phyloP scores from a whole-genome alignment of 1,140 invertebrate species.

The Pogonognathellus flavescens region DNA sequence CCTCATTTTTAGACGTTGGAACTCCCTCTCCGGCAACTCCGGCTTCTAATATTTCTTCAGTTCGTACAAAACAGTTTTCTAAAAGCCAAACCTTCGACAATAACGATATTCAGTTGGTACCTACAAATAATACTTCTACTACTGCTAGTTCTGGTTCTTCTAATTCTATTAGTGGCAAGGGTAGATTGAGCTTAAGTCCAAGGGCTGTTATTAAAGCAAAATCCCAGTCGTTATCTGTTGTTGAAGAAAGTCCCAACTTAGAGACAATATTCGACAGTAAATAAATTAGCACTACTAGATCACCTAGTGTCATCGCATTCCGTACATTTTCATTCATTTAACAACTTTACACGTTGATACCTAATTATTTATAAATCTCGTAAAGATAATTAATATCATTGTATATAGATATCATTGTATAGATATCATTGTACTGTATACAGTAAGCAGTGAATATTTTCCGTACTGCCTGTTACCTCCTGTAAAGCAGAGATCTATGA shows the following conservation, averaged over 20 bases:
- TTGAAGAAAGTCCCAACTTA: conserved; percentile 55
- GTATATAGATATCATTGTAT: too few relatives aligned
- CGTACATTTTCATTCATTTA: too few relatives aligned
- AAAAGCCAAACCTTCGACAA: conserved; percentile 23
- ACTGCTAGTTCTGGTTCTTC: neutral
- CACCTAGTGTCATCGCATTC: too few relatives aligned
- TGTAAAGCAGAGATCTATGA: too few relatives aligned
- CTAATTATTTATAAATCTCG: too few relatives aligned
- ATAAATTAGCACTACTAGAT: neutral
- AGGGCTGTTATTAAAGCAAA: conserved; percentile 33
- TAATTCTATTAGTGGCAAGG: neutral
- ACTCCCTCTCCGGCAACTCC: too few relatives aligned
- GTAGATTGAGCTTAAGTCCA: conserved; percentile 49
- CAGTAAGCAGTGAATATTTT: too few relatives aligned
- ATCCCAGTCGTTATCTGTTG: conserved; percentile 53
- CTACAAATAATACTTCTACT: neutral
- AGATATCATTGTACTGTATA: too few relatives aligned
- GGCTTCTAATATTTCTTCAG: neutral
- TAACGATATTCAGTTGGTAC: conserved; percentile 5
- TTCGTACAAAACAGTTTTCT: neutral
- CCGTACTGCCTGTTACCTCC: too few relatives aligned
- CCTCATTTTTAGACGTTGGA: neutral
- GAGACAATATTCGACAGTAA: conserved; percentile 13
- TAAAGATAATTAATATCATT: too few relatives aligned
- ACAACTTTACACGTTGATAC: too few relatives aligned